phyloP scores from a whole-genome alignment of 2,113 vertebrate genomes.

The Typhlomys cinereus region DNA sequence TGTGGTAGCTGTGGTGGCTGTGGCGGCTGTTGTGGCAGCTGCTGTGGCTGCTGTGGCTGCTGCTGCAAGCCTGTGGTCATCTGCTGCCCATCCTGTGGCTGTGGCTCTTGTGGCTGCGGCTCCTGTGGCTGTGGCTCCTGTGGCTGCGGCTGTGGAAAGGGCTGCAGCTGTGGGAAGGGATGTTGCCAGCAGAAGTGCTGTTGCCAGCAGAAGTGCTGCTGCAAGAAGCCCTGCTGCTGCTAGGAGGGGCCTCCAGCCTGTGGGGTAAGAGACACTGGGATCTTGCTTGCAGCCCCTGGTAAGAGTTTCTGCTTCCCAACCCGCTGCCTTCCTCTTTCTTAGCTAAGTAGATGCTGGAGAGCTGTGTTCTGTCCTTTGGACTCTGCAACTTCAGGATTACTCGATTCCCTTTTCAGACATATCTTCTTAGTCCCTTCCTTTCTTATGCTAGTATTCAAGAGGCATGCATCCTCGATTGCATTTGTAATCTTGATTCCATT shows the following conservation, averaged over 20 bases:
- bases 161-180: slow-evolving; percentile 28
- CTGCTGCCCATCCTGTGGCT: background rate
- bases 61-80: background rate
- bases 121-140: background rate
- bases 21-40: background rate
- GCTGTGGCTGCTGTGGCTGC: background rate
- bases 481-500: background rate
- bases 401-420: background rate
- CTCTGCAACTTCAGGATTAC: background rate
- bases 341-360: background rate
- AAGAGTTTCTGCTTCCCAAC: background rate
- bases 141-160: background rate
- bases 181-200: slow-evolving; percentile 16
- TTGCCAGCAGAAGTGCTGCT: slow-evolving; percentile 39
- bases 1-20: background rate
- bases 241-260: background rate
- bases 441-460: background rate
- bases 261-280: background rate
- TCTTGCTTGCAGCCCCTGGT: fast-evolving
- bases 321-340: background rate
- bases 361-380: too few relatives aligned
- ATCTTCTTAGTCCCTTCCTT: background rate
- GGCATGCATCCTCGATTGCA: background rate
- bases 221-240: slow-evolving; percentile 23
- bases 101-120: background rate